Evolutionary conservation across 2,113 vertebrate species (phyloP).

Genomic region (Caracal caracal): DNA sequence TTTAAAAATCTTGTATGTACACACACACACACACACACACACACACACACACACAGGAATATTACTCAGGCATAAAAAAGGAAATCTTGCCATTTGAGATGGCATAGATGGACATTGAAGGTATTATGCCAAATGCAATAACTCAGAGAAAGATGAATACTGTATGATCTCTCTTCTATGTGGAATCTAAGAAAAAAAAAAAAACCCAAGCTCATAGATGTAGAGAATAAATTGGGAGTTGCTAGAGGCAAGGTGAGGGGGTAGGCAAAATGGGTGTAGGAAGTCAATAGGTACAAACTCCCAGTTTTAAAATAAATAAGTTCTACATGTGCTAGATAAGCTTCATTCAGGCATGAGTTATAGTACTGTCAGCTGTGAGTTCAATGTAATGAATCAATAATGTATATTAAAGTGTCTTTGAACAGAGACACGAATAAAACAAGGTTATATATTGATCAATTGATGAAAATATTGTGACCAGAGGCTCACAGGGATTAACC

Average conservation of each 20-base stretch:
- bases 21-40: not conserved
- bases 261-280: not conserved
- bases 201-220: not conserved
- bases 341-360: not conserved
- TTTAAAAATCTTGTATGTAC: not conserved
- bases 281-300: not conserved
- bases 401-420: not conserved
- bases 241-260: not conserved
- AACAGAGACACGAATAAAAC: not conserved
- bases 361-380: not conserved
- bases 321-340: not conserved
- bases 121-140: not conserved
- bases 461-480: not conserved
- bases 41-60: not conserved
- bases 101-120: not conserved
- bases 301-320: not conserved
- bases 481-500: not conserved
- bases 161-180: not conserved
- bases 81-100: not conserved
- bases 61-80: not conserved
- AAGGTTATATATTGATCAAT: not conserved
- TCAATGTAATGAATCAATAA: not conserved
- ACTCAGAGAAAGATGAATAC: not conserved
- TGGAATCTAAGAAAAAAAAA: not conserved
- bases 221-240: not conserved